These are phyloP conservation scores for Thymelicus sylvestris DNA, from an alignment of 2,888 invertebrate genomes.

Conservation along the genomic window DNA sequence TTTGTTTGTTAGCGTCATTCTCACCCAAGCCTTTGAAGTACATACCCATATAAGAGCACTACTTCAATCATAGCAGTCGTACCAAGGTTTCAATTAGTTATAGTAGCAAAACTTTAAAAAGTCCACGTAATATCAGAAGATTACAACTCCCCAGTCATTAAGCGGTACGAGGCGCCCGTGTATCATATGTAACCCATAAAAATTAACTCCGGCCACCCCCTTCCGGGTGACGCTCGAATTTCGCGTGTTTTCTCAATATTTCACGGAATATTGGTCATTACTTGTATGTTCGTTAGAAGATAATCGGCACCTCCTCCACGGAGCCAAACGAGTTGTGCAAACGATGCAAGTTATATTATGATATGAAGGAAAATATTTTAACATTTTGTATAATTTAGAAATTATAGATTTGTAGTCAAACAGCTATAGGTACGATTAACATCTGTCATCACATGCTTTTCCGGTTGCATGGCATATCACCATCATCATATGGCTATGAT, in stretches of 20 bases:
- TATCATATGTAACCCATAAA: conserved; percentile 29
- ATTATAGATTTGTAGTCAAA: not conserved
- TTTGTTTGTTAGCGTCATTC: too few species aligned
- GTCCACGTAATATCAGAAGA: not conserved
- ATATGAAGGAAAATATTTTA: not conserved
- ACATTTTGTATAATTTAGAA: not conserved
- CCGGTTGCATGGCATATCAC: too few species aligned
- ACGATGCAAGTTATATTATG: not conserved
- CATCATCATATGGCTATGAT: too few species aligned
- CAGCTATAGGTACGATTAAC: too few species aligned
- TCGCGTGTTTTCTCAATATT: conserved; percentile 33
- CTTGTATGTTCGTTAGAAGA: conserved; percentile 23
- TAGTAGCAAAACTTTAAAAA: too few species aligned
- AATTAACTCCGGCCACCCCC: conserved; percentile 34
- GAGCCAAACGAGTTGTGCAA: conserved; percentile 14
- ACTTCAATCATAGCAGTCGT: too few species aligned
- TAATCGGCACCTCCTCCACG: conserved; percentile 15
- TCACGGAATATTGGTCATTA: conserved; percentile 30
- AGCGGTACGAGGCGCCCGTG: conserved; percentile 23
- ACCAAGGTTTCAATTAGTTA: too few species aligned
- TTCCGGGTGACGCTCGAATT: conserved; percentile 28
- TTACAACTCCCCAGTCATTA: conserved; percentile 18
- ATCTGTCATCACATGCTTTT: too few species aligned
- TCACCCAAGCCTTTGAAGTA: too few species aligned
- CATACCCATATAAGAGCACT: too few species aligned